A percentile compares a stretch with the other conserved stretches of the same genome.
These are phyloP conservation scores for Aphaenogaster floridana DNA, from an alignment of 1,140 invertebrate genomes.

Conservation along the genomic window DNA sequence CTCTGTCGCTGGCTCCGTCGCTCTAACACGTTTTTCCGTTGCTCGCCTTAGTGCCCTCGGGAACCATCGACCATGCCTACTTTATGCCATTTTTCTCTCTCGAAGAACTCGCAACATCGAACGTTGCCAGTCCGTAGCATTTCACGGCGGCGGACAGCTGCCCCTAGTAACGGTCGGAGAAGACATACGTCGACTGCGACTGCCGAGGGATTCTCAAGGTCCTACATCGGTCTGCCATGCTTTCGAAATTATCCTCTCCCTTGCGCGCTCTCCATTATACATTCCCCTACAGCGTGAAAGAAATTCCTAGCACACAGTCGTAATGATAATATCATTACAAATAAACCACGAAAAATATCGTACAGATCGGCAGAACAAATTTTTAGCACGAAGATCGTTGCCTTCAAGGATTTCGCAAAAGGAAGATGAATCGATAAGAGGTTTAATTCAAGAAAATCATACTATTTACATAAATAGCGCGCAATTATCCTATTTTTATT, in stretches of 20 bases:
- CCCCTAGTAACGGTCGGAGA: constrained; percentile 73
- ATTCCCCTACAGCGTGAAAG: constrained; percentile 19
- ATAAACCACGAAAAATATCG: background rate
- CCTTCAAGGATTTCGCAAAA: background rate
- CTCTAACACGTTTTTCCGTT: constrained; percentile 54
- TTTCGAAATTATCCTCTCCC: constrained; percentile 67
- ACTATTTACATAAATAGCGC: background rate
- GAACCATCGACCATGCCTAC: constrained; percentile 43
- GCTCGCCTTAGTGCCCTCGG: constrained; percentile 46
- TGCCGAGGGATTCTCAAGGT: constrained; percentile 73
- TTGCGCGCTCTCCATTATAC: constrained; percentile 14
- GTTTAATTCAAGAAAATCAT: background rate
- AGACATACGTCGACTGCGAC: constrained; percentile 57
- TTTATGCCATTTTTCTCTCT: constrained; percentile 51
- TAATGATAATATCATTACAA: constrained; percentile 18
- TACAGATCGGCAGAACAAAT: background rate
- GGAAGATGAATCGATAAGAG: background rate
- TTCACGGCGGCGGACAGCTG: constrained; percentile 70
- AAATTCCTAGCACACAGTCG: background rate
- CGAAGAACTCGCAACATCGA: constrained; percentile 17
- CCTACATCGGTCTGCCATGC: constrained; percentile 44
- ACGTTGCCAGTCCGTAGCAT: constrained; percentile 62
- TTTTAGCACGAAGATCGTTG: background rate
- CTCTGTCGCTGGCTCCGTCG: constrained; percentile 8
- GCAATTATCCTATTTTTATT: background rate